Conservation (phyloP, 2,113 vertebrate genomes). For the Macaca mulatta region DNA sequence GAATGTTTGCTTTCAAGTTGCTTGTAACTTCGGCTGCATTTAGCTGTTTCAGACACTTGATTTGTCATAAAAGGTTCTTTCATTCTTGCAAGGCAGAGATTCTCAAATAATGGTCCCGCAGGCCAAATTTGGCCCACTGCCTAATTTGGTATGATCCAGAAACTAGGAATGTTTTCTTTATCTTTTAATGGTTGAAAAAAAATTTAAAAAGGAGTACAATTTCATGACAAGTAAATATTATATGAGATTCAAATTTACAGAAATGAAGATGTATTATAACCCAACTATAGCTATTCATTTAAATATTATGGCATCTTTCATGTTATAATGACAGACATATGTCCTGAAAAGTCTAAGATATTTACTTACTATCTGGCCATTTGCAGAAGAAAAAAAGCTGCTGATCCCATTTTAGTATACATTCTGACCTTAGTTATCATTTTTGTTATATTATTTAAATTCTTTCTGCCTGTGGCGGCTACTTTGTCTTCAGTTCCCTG, state of each 20-base stretch:
- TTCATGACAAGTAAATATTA: background rate
- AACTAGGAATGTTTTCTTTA: background rate
- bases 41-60: background rate
- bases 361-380: background rate
- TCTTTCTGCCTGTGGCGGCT: background rate
- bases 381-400: background rate
- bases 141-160: background rate
- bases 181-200: background rate
- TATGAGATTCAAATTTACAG: background rate
- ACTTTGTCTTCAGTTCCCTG: background rate
- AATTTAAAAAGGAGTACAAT: background rate
- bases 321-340: accelerated
- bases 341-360: background rate
- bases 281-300: background rate
- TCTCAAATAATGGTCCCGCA: background rate
- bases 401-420: background rate
- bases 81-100: background rate
- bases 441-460: background rate
- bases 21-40: background rate
- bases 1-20: background rate
- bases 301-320: background rate
- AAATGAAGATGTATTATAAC: background rate
- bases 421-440: background rate
- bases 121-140: background rate
- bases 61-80: background rate